Percentiles rank a stretch among this genome's conserved stretches.
These are phyloP conservation scores for Bugulina stolonifera DNA, from an alignment of 2,888 invertebrate species.

Conservation along the genomic window DNA sequence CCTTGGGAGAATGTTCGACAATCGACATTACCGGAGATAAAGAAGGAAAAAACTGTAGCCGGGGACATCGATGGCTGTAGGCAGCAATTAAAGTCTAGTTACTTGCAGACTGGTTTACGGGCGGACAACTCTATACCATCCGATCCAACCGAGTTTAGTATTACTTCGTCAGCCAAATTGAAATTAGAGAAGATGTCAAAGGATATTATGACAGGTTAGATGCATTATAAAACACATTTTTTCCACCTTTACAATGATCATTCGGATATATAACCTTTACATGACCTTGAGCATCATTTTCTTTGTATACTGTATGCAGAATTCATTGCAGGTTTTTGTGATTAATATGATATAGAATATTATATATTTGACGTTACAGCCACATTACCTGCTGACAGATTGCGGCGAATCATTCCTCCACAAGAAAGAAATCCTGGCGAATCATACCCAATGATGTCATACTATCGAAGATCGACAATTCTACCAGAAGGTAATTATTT, in stretches of 20 bases:
- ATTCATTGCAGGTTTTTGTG: no score
- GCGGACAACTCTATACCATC: no score
- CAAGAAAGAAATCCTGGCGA: neutral
- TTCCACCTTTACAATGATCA: no score
- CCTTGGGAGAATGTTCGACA: constrained; percentile 1
- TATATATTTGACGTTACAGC: neutral
- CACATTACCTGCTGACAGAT: neutral
- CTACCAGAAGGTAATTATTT: neutral
- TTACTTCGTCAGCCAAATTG: neutral
- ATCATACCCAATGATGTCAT: constrained; percentile 13
- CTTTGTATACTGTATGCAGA: no score
- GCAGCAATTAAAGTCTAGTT: neutral
- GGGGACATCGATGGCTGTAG: no score
- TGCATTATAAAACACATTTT: no score
- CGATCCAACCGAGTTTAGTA: neutral
- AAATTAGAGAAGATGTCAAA: constrained; percentile 18
- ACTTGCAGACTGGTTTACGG: neutral
- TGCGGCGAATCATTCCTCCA: constrained; percentile 7
- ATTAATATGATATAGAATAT: neutral
- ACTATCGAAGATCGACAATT: constrained; percentile 4
- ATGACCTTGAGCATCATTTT: no score
- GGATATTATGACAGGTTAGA: constrained; percentile 21
- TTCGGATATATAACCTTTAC: no score
- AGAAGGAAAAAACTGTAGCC: neutral
- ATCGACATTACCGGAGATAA: neutral